Evolutionary conservation across 1,140 invertebrate genomes (phyloP).

Genomic region (Drosophila athabasca): DNA sequence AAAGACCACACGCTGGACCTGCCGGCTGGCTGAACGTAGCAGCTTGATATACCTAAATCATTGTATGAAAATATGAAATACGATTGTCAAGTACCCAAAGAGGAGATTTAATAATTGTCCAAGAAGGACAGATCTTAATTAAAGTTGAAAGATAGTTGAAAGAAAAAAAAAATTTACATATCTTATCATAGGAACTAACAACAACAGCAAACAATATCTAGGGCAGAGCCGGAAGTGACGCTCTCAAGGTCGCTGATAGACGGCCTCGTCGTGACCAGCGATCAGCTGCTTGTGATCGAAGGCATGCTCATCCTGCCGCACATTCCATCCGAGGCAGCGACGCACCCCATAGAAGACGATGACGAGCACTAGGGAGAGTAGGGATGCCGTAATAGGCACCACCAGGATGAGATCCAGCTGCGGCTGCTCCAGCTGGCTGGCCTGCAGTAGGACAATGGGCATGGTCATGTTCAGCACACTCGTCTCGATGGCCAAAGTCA

Average conservation of each 20-base stretch:
- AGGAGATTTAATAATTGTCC: too few species aligned
- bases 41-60: too few species aligned
- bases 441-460: slow-evolving; percentile 60
- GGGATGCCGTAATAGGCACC: slow-evolving; percentile 52
- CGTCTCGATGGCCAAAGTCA: slow-evolving; percentile 56
- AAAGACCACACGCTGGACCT: too few species aligned
- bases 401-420: slow-evolving; percentile 55
- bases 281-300: slow-evolving; percentile 53
- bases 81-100: too few species aligned
- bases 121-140: too few species aligned
- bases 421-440: slow-evolving; percentile 53
- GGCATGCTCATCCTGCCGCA: slow-evolving; percentile 37
- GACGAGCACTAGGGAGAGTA: slow-evolving; percentile 47
- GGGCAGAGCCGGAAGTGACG: neutral
- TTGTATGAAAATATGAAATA: too few species aligned
- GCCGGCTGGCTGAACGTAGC: too few species aligned
- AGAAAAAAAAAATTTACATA: neutral
- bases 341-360: slow-evolving; percentile 49
- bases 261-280: slow-evolving; percentile 29
- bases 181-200: neutral
- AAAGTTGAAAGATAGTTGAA: too few species aligned
- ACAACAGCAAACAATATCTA: too few species aligned
- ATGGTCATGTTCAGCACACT: slow-evolving; percentile 66
- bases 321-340: slow-evolving; percentile 53
- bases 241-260: slow-evolving; percentile 27